Conservation (phyloP, 1,140 invertebrate species). For the Polypedilum vanderplanki region DNA sequence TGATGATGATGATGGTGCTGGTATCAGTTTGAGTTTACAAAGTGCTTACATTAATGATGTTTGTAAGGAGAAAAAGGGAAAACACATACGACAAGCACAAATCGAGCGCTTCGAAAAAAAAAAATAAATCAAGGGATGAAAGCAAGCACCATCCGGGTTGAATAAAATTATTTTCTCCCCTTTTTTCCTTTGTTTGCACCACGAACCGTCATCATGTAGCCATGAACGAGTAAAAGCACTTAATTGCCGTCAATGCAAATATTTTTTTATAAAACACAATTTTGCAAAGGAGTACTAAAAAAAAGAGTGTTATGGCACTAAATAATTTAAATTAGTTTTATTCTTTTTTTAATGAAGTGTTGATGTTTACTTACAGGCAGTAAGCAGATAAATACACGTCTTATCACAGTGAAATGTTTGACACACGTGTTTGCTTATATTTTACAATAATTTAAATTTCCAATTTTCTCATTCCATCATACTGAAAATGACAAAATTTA, state of each 20-base stretch:
- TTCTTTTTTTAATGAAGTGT: neutral
- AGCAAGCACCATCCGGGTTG: neutral
- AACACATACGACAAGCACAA: neutral
- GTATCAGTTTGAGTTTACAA: neutral
- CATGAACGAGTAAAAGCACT: neutral
- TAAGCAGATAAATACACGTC: neutral
- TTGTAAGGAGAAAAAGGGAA: neutral
- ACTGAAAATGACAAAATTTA: too few relatives aligned
- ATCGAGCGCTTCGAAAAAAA: neutral
- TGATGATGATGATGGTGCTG: too few relatives aligned
- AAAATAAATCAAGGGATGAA: neutral
- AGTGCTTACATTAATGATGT: slow-evolving; percentile 4
- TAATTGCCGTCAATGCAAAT: slow-evolving; percentile 5
- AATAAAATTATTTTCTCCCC: neutral
- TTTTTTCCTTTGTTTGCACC: neutral
- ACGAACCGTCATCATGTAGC: neutral
- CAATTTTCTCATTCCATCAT: too few relatives aligned
- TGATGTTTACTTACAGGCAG: neutral
- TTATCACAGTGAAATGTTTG: neutral
- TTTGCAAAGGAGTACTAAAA: neutral
- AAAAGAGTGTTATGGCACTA: neutral
- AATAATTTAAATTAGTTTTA: slow-evolving; percentile 15
- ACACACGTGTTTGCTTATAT: too few relatives aligned
- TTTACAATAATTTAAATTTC: too few relatives aligned
- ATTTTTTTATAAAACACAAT: neutral